phyloP scores from a whole-genome alignment of 1,140 invertebrate genomes.

The Pogonomyrmex californicus region DNA sequence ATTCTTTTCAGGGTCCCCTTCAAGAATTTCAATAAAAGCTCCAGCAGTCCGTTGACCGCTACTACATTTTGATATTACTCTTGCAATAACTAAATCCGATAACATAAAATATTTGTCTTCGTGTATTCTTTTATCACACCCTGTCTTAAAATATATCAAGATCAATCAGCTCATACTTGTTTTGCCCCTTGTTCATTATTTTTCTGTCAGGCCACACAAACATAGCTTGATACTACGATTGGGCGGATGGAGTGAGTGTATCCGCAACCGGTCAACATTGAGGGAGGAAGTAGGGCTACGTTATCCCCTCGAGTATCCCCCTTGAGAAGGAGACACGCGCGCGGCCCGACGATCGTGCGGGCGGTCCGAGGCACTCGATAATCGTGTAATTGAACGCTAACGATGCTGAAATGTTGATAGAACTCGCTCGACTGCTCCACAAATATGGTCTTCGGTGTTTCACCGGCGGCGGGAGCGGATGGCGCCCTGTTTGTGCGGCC shows the following conservation, averaged over 20 bases:
- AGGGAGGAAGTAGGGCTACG: not conserved
- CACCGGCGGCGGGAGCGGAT: slow-evolving; percentile 33
- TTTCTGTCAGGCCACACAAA: not conserved
- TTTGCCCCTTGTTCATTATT: slow-evolving; percentile 14
- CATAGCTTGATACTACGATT: too few species aligned
- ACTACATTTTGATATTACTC: slow-evolving; percentile 70
- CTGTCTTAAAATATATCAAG: not conserved
- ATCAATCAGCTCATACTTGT: not conserved
- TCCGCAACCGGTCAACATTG: slow-evolving; percentile 1
- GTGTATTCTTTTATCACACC: slow-evolving; percentile 6
- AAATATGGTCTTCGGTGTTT: slow-evolving; percentile 78
- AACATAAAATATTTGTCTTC: not conserved
- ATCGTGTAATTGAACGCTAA: slow-evolving; percentile 81
- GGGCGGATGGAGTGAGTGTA: not conserved
- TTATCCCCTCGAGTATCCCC: not conserved
- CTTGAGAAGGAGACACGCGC: not conserved
- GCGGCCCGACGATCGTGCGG: slow-evolving; percentile 53
- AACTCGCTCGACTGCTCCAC: slow-evolving; percentile 76
- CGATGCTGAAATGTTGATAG: slow-evolving; percentile 78
- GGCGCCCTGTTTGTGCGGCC: slow-evolving; percentile 69
- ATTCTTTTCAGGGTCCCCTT: slow-evolving; percentile 74
- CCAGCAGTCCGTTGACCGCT: slow-evolving; percentile 62
- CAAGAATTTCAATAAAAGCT: slow-evolving; percentile 76
- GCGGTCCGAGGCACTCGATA: slow-evolving; percentile 72
- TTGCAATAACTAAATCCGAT: slow-evolving; percentile 34